A percentile compares a stretch with the other conserved stretches of the same genome.
These are phyloP conservation scores for Drosophila ananassae DNA, from an alignment of 1,140 invertebrate genomes.

Conservation along the genomic window DNA sequence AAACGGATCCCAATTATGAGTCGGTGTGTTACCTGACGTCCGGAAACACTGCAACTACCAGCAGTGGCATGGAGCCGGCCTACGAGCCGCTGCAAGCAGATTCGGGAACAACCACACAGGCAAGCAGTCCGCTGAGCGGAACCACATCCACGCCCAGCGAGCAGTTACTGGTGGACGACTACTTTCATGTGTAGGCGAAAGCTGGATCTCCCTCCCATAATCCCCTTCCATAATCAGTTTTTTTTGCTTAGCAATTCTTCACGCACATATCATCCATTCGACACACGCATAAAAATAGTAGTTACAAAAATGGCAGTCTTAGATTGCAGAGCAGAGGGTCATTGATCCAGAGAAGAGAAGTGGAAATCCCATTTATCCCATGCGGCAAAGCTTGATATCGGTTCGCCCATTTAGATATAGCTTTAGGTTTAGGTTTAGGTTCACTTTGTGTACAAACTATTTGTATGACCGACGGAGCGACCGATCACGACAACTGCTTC, in stretches of 20 bases:
- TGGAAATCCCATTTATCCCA: constrained; percentile 22
- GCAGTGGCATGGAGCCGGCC: constrained; percentile 46
- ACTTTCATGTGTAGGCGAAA: constrained; percentile 76
- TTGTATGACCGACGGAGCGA: constrained; percentile 55
- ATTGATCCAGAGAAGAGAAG: constrained; percentile 24
- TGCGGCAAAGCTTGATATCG: constrained; percentile 62
- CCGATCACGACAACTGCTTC: constrained; percentile 36
- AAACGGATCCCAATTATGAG: constrained; percentile 90
- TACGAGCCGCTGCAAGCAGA: constrained; percentile 76
- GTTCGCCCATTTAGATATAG: constrained; percentile 57
- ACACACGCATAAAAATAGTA: constrained; percentile 31
- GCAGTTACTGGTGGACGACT: constrained; percentile 72
- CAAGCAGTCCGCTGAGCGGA: constrained; percentile 68
- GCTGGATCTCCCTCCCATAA: constrained; percentile 65
- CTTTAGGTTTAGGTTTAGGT: constrained; percentile 47
- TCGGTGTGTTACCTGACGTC: constrained; percentile 85
- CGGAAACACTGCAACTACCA: constrained; percentile 43
- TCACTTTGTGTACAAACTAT: constrained; percentile 76
- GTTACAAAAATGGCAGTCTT: constrained; percentile 42
- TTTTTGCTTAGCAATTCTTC: constrained; percentile 67
- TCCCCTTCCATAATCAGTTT: constrained; percentile 23
- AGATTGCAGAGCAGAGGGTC: constrained; percentile 41
- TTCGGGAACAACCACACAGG: constrained; percentile 68
- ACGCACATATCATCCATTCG: constrained; percentile 64
- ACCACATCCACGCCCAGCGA: constrained; percentile 60